Evolutionary conservation across 2,797 vertebrate genomes (phyloP), one percentile per base, ranked within the genome.

Genomic region (Eleutherodactylus coqui): DNA sequence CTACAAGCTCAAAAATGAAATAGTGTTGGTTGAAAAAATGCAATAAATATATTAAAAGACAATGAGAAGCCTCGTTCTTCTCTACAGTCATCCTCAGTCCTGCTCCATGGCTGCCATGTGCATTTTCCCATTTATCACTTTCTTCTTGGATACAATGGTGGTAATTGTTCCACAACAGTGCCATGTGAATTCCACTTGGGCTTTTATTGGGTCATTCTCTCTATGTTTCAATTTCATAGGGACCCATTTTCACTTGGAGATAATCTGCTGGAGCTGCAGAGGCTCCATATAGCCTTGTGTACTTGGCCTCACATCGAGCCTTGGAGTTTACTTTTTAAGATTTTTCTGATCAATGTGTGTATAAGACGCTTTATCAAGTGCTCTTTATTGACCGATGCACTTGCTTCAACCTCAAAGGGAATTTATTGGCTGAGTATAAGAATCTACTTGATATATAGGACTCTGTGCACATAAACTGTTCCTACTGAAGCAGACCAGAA

Each of bases 11-110:
- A 43, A 73, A 58, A 53, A 82, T 82, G 7, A 38, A 70, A 53
- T 53, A 73, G n/a, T 58, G 4, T 55, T 73, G 8, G 58, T n/a
- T 55, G 36, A n/a, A 72, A 75, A 58, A 38, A 82, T 72, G 13
- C 5, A 51, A 53, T 70, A 70, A 69, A 69, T 82, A 70, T 69
- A 19, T 53, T 70, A 49, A 80, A 49, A 45, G 41, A 17, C 11
- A 69, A 29, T 27, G 32, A n/a, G 32, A 82, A 82, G 69, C n/a
- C 13, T 64, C 34, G n/a, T 34, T 67, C 47, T 51, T 29, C 9
- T 32, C 10, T 24, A 38, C 24, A 70, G 24, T 8, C 9, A 7
- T n/a, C 11, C 10, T 55, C 3, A 3, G 32, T 41, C 38, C 24
- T 73, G 11, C 38, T 43, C 27, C 38, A 73, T 27, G 16, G 32